Base-by-base conservation (phyloP, 1,140 invertebrate species). In the Nylanderia fulva region DNA sequence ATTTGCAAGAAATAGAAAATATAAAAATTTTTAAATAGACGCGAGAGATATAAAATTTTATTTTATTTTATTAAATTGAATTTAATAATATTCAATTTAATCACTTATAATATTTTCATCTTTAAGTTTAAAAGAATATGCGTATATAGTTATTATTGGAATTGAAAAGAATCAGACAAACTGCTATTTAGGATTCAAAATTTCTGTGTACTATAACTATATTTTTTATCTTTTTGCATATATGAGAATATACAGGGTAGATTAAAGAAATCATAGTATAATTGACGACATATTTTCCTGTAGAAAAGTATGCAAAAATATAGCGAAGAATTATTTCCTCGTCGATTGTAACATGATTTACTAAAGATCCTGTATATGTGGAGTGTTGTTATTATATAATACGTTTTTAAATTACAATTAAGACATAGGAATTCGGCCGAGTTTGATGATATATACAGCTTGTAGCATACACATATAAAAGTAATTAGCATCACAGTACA, bases 341-440 rank as follows among this genome's bases (percentile, higher is more conserved):
- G 58, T 48, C 74, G 29, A 27, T 68, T 79, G 76, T 69, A 56
- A n/a, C 21, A 48, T n/a, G 27, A 82, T 71, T 58, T 56, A 54
- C 5, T 21, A 21, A 27, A 72, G 1, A 39, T 7, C 2, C 8
- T 13, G 11, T 63, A 18, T 15, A 4, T 39, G 33, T 21, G 1
- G 7, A 27, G 4, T 15, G 9, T 48, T 48, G 15, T 48, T 15
- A 54, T 68, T 8, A 7, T n/a, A 15, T 7, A 15, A 79, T 15
- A 48, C 11, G 11, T 77, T 58, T 42, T 58, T 42, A 33, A 68
- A 79, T 79, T 24, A 21, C 9, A 63, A 29, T 76, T n/a, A 64
- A 56, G 45, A 68, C 63, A 79, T 79, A 79, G 76, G 76, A 79
- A 79, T 79, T 79, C 76, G 33, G 76, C 76, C 48, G 29, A 79